phyloP scores from a whole-genome alignment of 2,797 vertebrate species.

The Allobates femoralis region DNA sequence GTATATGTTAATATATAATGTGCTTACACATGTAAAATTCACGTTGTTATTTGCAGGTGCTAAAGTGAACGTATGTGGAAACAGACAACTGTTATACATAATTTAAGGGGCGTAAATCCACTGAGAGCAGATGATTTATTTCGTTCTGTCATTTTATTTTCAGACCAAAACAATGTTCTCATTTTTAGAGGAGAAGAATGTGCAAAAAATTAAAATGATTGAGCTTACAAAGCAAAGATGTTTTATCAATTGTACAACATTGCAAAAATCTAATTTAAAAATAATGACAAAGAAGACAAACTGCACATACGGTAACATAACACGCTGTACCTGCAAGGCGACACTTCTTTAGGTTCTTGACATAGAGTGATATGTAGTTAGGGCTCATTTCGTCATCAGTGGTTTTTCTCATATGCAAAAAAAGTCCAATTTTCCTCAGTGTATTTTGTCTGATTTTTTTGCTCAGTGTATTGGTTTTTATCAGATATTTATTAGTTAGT shows the following conservation, averaged over 20 bases:
- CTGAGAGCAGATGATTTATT: conserved; percentile 34
- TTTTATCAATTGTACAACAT: neutral
- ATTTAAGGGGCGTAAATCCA: conserved; percentile 23
- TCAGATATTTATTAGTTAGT: too few relatives aligned
- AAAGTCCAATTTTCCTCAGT: too few relatives aligned
- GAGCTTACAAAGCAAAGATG: neutral
- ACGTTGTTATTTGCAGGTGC: conserved; percentile 16
- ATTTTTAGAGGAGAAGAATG: neutral
- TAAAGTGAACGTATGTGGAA: conserved; percentile 5
- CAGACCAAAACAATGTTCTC: neutral
- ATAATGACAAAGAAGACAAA: neutral
- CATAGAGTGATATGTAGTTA: too few relatives aligned
- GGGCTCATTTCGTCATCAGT: too few relatives aligned
- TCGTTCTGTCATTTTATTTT: conserved; percentile 19
- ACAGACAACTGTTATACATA: conserved; percentile 2
- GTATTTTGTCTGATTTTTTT: too few relatives aligned
- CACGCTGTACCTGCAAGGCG: too few relatives aligned
- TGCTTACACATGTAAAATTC: conserved; percentile 8
- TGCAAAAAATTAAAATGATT: neutral
- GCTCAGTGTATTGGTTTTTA: too few relatives aligned
- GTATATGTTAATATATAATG: conserved; percentile 38
- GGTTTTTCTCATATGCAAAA: too few relatives aligned
- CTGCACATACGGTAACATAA: neutral
- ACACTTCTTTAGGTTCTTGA: too few relatives aligned
- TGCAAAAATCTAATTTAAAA: neutral